Evolutionary conservation across 92 coral and sea anemone genomes (phyloP).

Genomic region (Zoanthus sansibaricus): DNA sequence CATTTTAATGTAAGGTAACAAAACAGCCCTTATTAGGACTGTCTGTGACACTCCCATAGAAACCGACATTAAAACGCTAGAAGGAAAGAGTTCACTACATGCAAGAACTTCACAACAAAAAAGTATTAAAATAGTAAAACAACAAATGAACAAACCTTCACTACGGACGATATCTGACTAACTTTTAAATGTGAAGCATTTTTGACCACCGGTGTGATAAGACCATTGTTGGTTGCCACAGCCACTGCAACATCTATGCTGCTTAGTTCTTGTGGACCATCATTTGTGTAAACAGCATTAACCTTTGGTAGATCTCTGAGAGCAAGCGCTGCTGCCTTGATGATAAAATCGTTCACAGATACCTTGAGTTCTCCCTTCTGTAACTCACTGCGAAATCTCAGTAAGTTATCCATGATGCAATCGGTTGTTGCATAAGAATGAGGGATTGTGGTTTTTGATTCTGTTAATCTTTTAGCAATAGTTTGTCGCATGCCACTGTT

Average conservation of each 20-base stretch:
- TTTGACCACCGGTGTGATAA: slow-evolving; percentile 87
- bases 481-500: slow-evolving; percentile 75
- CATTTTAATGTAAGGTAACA: too few species aligned
- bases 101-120: too few species aligned
- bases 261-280: slow-evolving; percentile 60
- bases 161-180: slow-evolving; percentile 78
- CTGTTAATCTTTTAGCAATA: slow-evolving; percentile 85
- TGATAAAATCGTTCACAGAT: slow-evolving; percentile 89
- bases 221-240: slow-evolving; percentile 90
- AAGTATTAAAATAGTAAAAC: neutral
- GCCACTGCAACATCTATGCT: slow-evolving; percentile 89
- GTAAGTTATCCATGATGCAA: slow-evolving; percentile 79
- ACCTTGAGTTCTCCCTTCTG: slow-evolving; percentile 72
- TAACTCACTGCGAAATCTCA: slow-evolving; percentile 58
- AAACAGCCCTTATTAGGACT: too few species aligned
- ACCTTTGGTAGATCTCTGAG: slow-evolving; percentile 81
- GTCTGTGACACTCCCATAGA: too few species aligned
- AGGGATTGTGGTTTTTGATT: slow-evolving; percentile 89
- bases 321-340: slow-evolving; percentile 83
- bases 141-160: slow-evolving; percentile 65
- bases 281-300: slow-evolving; percentile 79
- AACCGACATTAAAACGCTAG: too few species aligned
- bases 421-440: slow-evolving; percentile 85
- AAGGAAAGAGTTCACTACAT: too few species aligned
- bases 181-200: slow-evolving; percentile 77